These are phyloP conservation scores for Bos javanicus DNA, from an alignment of 2,113 vertebrate species.

Conservation along the genomic window DNA sequence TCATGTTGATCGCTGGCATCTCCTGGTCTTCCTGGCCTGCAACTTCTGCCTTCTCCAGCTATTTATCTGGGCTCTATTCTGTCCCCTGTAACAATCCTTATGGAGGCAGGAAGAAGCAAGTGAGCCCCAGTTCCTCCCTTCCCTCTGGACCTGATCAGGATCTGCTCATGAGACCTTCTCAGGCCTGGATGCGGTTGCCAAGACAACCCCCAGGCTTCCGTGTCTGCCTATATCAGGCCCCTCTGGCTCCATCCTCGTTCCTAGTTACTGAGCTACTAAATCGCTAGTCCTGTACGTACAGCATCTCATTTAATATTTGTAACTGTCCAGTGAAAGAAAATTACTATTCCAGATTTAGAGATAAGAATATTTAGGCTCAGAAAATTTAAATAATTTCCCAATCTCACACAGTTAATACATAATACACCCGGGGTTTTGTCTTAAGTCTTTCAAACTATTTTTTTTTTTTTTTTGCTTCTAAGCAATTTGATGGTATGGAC, in stretches of 20 bases:
- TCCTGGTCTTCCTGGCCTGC: not conserved
- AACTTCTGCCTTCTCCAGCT: not conserved
- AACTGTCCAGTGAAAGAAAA: not conserved
- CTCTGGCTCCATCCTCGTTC: not conserved
- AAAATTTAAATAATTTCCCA: not conserved
- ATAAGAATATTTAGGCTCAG: not conserved
- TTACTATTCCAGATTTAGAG: not conserved
- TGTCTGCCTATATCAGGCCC: not conserved
- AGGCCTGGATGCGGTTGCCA: not conserved
- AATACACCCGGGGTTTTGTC: not conserved
- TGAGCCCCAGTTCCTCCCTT: fast-evolving
- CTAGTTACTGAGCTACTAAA: not conserved
- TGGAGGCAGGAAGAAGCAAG: not conserved
- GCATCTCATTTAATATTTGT: not conserved
- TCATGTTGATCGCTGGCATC: not conserved
- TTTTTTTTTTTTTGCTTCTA: not conserved
- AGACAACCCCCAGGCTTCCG: not conserved
- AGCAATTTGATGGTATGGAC: not conserved
- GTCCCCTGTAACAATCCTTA: not conserved
- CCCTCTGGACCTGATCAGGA: not conserved
- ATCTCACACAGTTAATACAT: not conserved
- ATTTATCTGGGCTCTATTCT: not conserved
- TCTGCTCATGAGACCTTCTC: not conserved
- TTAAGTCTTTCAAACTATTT: not conserved
- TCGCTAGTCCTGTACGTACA: fast-evolving